Base-by-base conservation (phyloP, 2,888 invertebrate genomes). In the Drosophila pseudotalamancana region DNA sequence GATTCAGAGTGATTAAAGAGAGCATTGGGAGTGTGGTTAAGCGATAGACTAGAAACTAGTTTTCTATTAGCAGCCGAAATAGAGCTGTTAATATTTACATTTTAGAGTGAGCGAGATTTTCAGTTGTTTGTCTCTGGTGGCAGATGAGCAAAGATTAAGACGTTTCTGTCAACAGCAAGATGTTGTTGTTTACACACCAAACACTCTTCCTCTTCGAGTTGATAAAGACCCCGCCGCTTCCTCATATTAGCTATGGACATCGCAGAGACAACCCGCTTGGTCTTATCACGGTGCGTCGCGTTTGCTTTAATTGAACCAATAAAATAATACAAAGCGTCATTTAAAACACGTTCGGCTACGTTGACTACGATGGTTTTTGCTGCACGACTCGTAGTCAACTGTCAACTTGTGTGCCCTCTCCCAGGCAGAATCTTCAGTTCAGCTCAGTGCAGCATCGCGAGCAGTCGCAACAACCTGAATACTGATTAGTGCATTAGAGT, bases 241-340 rank as follows among this genome's bases (percentile, higher is more conserved):
- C 27, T 55, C 46, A 16, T 35, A n/a, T n/a, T n/a, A 18, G 46
- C 14, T 32, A 1, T 29, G 11, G 12, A 46, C 53, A 60, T 53
- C 48, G 42, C 23, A 55, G 46, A 32, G 45, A 39, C 27, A 60
- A 45, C 49, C 40, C 67, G 42, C 35, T 42, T 40, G 51, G 18
- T 77, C 76, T 84, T 84, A 84, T 84, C 84, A 71, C 43, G 62
- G 43, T 39, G 61, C 64, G 49, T 3, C 54, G 66, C 46, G 69
- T 65, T 63, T 60, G 79, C 81, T 77, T 87, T 85, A 88, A 88
- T 89, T 89, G 87, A 76, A 57, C 78, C 86, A 89, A 89, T 89
- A 87, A 89, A 81, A 77, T 85, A 86, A 85, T 77, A 87, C 84
- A 86, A 77, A 77, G 72, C 64, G 66, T 56, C 66, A 59, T 87